Evolutionary conservation across 2,888 invertebrate species (phyloP).

Genomic region (Lepetodrilus schrolli): DNA sequence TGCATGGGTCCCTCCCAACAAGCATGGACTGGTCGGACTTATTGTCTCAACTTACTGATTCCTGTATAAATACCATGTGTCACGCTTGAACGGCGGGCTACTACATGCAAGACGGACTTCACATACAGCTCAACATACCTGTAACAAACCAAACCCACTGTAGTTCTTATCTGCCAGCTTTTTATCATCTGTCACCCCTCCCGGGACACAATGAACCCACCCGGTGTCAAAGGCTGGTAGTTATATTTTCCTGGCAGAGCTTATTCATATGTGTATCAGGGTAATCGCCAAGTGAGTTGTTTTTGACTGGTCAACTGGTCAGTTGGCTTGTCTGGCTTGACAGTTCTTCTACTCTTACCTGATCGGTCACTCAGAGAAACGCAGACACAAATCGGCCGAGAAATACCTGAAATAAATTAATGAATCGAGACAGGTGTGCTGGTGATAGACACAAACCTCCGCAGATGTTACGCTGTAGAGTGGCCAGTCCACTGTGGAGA

Average conservation of each 20-base stretch:
- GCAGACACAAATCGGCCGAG: not conserved
- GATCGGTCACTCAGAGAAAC: not conserved
- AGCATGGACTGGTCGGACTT: not conserved
- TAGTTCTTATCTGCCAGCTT: not conserved
- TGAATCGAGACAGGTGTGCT: not conserved
- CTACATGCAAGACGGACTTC: not conserved
- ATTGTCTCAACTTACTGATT: not conserved
- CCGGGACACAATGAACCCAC: not conserved
- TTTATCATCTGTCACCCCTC: slow-evolving; percentile 21
- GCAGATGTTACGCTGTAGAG: not conserved
- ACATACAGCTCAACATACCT: not conserved
- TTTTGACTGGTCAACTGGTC: slow-evolving; percentile 19
- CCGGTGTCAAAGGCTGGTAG: slow-evolving; percentile 18
- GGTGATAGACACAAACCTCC: not conserved
- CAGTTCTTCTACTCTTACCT: not conserved
- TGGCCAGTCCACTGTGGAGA: not conserved
- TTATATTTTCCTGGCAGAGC: not conserved
- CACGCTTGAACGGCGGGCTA: not conserved
- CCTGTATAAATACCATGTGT: not conserved
- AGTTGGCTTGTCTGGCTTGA: not conserved
- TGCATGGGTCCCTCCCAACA: not conserved
- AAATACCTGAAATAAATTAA: not conserved
- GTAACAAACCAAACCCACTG: not conserved
- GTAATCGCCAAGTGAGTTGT: slow-evolving; percentile 18
- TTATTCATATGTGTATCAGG: slow-evolving; percentile 7